Percentiles rank a stretch among this genome's conserved stretches.
These are phyloP conservation scores for Graphium colonna DNA, from an alignment of 2,888 invertebrate species.

Conservation along the genomic window DNA sequence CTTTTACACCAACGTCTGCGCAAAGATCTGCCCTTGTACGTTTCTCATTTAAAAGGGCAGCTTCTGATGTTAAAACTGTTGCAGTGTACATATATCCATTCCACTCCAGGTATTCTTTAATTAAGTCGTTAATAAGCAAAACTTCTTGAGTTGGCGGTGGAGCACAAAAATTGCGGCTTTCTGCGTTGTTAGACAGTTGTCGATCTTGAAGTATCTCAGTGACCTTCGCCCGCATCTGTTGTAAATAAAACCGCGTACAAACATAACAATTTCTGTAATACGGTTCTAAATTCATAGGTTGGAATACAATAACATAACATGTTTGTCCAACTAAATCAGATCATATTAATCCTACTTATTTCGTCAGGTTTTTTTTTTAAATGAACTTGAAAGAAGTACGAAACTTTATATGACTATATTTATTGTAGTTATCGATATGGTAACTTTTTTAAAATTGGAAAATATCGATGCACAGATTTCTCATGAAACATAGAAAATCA, in stretches of 20 bases:
- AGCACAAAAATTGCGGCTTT: slow-evolving; percentile 35
- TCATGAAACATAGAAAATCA: too few species aligned
- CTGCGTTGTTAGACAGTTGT: slow-evolving; percentile 36
- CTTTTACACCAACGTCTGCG: slow-evolving; percentile 70
- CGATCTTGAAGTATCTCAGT: slow-evolving; percentile 57
- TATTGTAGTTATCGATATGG: too few species aligned
- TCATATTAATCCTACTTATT: too few species aligned
- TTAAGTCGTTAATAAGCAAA: slow-evolving; percentile 81
- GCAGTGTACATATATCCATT: slow-evolving; percentile 84
- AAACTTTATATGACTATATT: too few species aligned
- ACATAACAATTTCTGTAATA: background rate
- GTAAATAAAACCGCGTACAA: background rate
- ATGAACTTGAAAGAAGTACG: too few species aligned
- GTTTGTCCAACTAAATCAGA: too few species aligned
- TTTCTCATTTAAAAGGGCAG: slow-evolving; percentile 50
- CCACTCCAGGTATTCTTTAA: slow-evolving; percentile 85
- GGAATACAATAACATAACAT: background rate
- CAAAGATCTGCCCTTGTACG: slow-evolving; percentile 53
- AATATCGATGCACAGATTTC: too few species aligned
- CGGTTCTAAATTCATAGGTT: background rate
- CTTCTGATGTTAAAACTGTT: slow-evolving; percentile 75
- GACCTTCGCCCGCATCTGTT: slow-evolving; percentile 62
- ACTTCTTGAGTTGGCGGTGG: slow-evolving; percentile 56
- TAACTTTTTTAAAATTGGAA: too few species aligned
- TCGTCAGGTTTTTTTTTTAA: too few species aligned